Conservation (phyloP, 2,113 vertebrate species). For the Cavia aperea region DNA sequence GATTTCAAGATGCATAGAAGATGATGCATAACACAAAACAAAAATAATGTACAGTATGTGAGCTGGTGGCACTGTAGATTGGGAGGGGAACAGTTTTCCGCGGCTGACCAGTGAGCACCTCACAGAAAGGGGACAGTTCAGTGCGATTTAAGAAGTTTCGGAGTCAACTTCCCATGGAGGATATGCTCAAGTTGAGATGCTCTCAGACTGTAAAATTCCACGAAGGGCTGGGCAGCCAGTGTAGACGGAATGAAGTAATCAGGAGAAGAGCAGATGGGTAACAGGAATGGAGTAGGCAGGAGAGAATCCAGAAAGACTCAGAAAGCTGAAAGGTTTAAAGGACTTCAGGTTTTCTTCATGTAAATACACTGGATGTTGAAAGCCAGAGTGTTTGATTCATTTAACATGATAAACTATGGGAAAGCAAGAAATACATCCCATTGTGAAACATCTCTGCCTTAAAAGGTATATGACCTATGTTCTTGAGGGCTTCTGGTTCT, state of each 20-base stretch:
- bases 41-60: not conserved
- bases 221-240: not conserved
- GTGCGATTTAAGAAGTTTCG: not conserved
- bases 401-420: not conserved
- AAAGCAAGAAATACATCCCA: not conserved
- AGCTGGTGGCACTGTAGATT: not conserved
- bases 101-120: not conserved
- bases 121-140: too few species aligned
- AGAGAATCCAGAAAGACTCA: fast-evolving
- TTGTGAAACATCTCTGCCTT: not conserved
- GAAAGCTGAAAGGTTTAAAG: too few species aligned
- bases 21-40: not conserved
- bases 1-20: not conserved
- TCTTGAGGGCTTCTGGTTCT: too few species aligned
- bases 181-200: not conserved
- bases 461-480: not conserved
- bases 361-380: not conserved
- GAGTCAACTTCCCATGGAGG: not conserved
- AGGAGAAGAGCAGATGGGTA: fast-evolving
- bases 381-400: not conserved
- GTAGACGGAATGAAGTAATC: not conserved
- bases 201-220: not conserved
- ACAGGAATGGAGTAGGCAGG: fast-evolving
- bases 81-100: fast-evolving
- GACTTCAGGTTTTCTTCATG: not conserved